Evolutionary conservation across 2,888 invertebrate genomes (phyloP), one percentile per base, ranked within the genome.

Genomic region (Aelia acuminata): DNA sequence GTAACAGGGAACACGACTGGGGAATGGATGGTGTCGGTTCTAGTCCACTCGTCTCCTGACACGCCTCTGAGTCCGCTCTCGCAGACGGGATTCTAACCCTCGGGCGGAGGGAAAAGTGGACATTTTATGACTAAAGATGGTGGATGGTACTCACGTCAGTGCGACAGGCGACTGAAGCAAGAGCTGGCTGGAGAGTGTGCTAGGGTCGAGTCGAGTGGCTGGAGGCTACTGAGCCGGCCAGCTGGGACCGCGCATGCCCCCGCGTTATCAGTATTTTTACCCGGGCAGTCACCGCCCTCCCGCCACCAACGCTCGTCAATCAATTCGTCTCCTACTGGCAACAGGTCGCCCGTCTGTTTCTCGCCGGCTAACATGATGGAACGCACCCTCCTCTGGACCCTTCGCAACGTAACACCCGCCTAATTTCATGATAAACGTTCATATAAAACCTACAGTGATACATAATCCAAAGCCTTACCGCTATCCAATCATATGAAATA

Each of bases 281-380:
- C 80, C 80, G 80, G 80, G 80, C 80, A 80, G 80, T 80, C 80
- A 80, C 80, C 80, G 80, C 80, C 80, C 80, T 80, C 80, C 22
- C 43, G 80, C 80, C 80, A 39, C 80, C 39, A 43, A 80, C 80
- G 80, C 80, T 80, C 80, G 80, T 80, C 80, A 80, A 80, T 80
- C 80, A 80, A 80, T 80, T 43, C 80, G 39, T 63, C 39, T 80
- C 43, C 39, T 39, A 43, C 22, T 80, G 80, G 80, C 80, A 80
- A 80, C 80, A 80, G 80, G 80, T 80, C 80, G n/a, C 80, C 80
- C 80, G 39, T 43, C 80, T 80, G 20, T 43, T 80, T 43, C 80
- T 43, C 80, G 20, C 39, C 75, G 57, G n/a, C 57, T 3, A 31
- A 63, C 63, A 31, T 63, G 63, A 63, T 63, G 63, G 63, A 63